Conservation (phyloP, 2,113 vertebrate genomes). For the Pelusios castaneus region DNA sequence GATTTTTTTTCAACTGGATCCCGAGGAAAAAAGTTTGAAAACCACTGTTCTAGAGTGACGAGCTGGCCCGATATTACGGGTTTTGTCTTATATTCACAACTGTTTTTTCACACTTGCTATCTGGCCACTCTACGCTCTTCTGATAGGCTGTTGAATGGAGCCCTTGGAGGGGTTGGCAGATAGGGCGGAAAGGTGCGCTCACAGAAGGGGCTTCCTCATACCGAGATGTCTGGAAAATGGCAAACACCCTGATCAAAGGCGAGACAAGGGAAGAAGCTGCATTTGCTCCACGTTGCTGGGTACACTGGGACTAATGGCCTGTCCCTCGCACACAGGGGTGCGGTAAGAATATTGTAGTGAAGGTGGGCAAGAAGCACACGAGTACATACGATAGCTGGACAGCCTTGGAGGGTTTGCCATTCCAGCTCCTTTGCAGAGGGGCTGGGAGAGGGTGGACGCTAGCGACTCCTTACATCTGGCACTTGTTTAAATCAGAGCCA, state of each 20-base stretch:
- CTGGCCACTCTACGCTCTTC: no score
- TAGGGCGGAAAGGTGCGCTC: neutral
- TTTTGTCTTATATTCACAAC: no score
- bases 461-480: neutral
- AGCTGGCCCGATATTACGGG: no score
- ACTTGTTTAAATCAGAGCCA: neutral
- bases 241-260: neutral
- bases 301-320: neutral
- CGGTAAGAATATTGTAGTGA: slow-evolving; percentile 2
- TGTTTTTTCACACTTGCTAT: no score
- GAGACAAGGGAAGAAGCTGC: neutral
- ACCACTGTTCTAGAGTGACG: no score
- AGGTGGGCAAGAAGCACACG: neutral
- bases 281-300: no score
- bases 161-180: neutral
- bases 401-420: neutral
- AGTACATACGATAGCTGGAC: neutral
- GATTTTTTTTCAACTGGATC: no score
- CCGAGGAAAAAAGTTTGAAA: no score
- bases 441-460: neutral
- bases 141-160: neutral
- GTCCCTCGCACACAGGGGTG: accelerated
- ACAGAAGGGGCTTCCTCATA: neutral
- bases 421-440: neutral
- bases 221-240: neutral